Percentiles rank a stretch among this genome's conserved stretches.
Conservation (phyloP, 2,797 vertebrate species). For the Paramormyrops hopkinsi region DNA sequence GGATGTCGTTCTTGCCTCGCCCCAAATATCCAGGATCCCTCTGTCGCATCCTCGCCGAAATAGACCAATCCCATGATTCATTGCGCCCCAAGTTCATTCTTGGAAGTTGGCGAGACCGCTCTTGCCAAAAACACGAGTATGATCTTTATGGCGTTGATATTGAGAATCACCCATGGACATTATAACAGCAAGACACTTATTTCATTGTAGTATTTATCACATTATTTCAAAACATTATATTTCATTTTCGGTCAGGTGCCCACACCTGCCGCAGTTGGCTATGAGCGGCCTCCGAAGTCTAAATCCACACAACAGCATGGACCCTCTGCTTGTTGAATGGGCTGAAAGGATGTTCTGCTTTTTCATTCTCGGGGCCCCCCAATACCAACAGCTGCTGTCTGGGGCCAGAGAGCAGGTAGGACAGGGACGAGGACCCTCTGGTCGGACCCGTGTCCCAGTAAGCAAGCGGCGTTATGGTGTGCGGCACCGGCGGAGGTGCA, state of each 20-base stretch:
- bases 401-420: neutral
- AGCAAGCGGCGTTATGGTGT: neutral
- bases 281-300: neutral
- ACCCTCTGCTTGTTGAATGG: neutral
- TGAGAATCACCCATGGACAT: neutral
- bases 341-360: neutral
- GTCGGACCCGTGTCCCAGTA: neutral
- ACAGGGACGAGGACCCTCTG: neutral
- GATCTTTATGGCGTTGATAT: neutral
- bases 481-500: neutral
- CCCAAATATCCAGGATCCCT: neutral
- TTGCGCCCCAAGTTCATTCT: neutral
- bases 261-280: neutral
- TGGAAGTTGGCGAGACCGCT: neutral
- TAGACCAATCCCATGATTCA: neutral
- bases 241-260: neutral
- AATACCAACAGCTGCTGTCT: neutral
- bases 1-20: neutral
- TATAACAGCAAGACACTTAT: neutral
- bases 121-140: neutral
- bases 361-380: neutral
- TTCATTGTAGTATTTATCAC: neutral
- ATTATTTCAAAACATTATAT: neutral
- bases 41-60: too few species aligned
- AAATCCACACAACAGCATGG: neutral